Evolutionary conservation across 2,113 vertebrate genomes (phyloP), one percentile per base, ranked within the genome.

Genomic region (Seriola quinqueradiata): DNA sequence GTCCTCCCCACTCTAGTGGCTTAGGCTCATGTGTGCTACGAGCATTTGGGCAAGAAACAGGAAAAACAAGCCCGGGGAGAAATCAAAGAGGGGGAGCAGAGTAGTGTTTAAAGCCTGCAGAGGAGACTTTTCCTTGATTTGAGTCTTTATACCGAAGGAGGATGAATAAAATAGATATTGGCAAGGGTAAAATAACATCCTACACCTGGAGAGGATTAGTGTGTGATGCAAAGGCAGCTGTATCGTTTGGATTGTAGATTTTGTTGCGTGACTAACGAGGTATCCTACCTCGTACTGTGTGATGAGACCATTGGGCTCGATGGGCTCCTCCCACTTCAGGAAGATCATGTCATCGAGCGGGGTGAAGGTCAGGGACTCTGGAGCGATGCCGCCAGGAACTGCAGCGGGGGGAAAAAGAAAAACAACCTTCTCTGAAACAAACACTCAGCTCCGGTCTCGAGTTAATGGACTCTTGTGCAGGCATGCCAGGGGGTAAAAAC

Each of bases 331-430:
- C 98, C 98, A 99, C 83, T 98, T 98, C 58, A 99, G 96, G 77
- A 99, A 98, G 77, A 99, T 97, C 97, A 97, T 97, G 91, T 99
- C 98, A 44, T 99, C 98, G 81, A 98, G 85, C 0, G 97, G 96
- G 12, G 97, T 97, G 92, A 98, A 97, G 76, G 96, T 97, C 86
- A 99, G 93, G 4, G 97, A 98, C 89, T 99, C 98, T 0, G 97
- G 95, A 21, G 97, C 95, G 0, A 99, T 99, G 87, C 96, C 96
- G 0, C 98, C 97, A 0, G 98, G 98, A 69, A 99, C 98, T 99
- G 70, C 23, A 81, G 75, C 14, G n/a, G 75, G 28, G 28, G 59
- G 14, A 25, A 52, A 84, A 28, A 87, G 63, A 82, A 90, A 84
- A 79, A 89, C 87, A 91, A 70, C 36, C 23, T 16, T 44, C 63